phyloP scores from a whole-genome alignment of 2,888 invertebrate genomes.

The Caenorhabditis sp. region DNA sequence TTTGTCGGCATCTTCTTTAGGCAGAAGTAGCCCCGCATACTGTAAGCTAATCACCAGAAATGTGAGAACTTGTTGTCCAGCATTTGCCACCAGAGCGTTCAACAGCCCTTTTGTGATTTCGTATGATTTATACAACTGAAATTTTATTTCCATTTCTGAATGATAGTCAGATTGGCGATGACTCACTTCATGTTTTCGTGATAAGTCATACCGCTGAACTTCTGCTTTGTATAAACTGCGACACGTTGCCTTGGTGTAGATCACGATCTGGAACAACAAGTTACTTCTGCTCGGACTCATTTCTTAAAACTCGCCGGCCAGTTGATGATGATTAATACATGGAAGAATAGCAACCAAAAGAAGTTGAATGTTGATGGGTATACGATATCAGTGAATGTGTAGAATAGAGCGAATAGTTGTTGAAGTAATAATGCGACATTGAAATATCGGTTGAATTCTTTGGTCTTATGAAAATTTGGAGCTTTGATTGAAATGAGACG shows the following conservation, averaged over 20 bases:
- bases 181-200: constrained; percentile 27
- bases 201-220: constrained; percentile 20
- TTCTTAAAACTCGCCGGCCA: constrained; percentile 20
- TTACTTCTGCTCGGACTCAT: not conserved
- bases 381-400: constrained; percentile 12
- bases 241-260: constrained; percentile 26
- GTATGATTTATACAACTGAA: constrained; percentile 38
- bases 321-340: constrained; percentile 22
- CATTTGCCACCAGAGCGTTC: constrained; percentile 10
- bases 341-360: constrained; percentile 2
- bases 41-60: constrained; percentile 27
- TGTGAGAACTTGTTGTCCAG: constrained; percentile 21
- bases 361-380: not conserved
- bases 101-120: constrained; percentile 34
- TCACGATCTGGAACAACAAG: constrained; percentile 14
- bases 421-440: not conserved
- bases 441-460: constrained; percentile 2
- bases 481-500: constrained; percentile 18
- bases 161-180: too few relatives aligned
- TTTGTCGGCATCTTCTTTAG: not conserved
- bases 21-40: not conserved
- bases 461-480: constrained; percentile 3
- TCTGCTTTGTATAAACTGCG: constrained; percentile 21
- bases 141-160: not conserved
- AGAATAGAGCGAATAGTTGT: constrained; percentile 9